A percentile compares a stretch with the other conserved stretches of the same genome.
Evolutionary conservation across 2,797 vertebrate species (phyloP).

Genomic region (Darevskia mixta): DNA sequence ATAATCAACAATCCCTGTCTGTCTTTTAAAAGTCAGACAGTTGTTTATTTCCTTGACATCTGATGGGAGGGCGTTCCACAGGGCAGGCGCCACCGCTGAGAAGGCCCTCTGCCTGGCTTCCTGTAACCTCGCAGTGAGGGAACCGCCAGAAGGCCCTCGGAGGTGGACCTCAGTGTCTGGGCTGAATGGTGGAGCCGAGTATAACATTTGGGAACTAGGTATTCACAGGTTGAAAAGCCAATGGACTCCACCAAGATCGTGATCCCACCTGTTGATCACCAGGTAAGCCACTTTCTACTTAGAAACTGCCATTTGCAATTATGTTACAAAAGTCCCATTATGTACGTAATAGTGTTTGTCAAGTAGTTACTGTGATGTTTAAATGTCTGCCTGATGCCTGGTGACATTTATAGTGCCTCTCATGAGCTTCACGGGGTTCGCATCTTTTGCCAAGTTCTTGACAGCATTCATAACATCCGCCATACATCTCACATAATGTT

Average conservation of each 20-base stretch:
- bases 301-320: not conserved
- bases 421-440: not conserved
- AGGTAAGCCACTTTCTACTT: not conserved
- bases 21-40: too few relatives aligned
- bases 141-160: too few relatives aligned
- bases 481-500: conserved; percentile 33
- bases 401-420: conserved; percentile 24
- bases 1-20: too few relatives aligned
- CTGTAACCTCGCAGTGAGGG: too few relatives aligned
- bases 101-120: too few relatives aligned
- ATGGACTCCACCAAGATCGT: not conserved
- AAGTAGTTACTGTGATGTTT: conserved; percentile 21
- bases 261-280: not conserved
- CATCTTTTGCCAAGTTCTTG: not conserved
- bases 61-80: too few relatives aligned
- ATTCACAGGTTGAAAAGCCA: not conserved
- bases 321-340: not conserved
- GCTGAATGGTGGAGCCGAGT: not conserved
- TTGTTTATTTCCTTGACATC: too few relatives aligned
- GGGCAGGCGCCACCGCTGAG: too few relatives aligned
- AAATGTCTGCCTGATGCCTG: conserved; percentile 1
- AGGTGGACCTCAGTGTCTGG: too few relatives aligned
- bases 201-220: not conserved
- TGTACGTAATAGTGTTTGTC: not conserved
- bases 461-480: conserved; percentile 29